Percentiles rank a stretch among this genome's conserved stretches.
Conservation (phyloP, 2,888 invertebrate species). For the Syrphus vitripennis region DNA sequence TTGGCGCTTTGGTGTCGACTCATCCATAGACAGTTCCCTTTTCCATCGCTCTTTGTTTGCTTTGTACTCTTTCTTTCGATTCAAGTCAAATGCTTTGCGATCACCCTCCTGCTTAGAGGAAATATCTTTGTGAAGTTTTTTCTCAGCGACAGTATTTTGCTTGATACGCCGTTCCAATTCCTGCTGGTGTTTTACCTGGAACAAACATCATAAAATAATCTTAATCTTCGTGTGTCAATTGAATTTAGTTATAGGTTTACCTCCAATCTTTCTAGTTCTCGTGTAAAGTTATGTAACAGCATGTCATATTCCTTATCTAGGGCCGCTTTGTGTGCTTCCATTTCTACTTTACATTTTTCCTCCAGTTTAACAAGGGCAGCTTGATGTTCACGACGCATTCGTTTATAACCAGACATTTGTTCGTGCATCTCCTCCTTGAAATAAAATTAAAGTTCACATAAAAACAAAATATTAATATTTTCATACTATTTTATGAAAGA, state of each 20-base stretch:
- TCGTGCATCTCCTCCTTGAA: conserved; percentile 96
- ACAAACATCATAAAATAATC: background rate
- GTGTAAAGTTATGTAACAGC: conserved; percentile 93
- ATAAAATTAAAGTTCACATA: background rate
- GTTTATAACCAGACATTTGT: conserved; percentile 99
- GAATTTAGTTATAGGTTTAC: conserved; percentile 76
- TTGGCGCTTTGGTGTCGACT: conserved; percentile 94
- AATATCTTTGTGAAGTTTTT: conserved; percentile 96
- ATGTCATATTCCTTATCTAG: conserved; percentile 98
- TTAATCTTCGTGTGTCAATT: background rate
- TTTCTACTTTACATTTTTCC: conserved; percentile 96
- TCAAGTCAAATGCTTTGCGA: conserved; percentile 93
- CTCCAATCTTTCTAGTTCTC: conserved; percentile 94
- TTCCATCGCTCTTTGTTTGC: conserved; percentile 98
- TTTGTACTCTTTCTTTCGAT: conserved; percentile 98
- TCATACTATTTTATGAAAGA: background rate
- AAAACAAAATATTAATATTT: background rate
- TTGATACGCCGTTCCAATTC: conserved; percentile 91
- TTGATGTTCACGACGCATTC: conserved; percentile 98
- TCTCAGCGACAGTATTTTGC: conserved; percentile 93
- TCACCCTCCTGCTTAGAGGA: conserved; percentile 94
- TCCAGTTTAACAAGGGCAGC: conserved; percentile 96
- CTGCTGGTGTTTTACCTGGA: conserved; percentile 87
- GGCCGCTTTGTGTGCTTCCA: conserved; percentile 97
- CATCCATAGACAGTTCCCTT: conserved; percentile 94